Conservation (phyloP, 2,888 invertebrate genomes). For the Acanthosepion esculentum region DNA sequence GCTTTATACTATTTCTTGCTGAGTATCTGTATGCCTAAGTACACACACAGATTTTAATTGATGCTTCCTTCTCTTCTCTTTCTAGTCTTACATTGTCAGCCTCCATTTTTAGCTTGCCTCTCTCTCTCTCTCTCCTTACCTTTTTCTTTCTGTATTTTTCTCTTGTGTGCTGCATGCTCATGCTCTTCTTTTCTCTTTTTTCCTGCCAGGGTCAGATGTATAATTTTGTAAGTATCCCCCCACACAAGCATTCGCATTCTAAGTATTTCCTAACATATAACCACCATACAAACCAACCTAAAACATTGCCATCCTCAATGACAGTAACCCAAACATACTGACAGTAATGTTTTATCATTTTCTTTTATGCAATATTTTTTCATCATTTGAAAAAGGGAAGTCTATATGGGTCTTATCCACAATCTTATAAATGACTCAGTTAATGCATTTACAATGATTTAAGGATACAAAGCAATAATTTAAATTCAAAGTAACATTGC, state of each 20-base stretch:
- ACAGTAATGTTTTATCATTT: neutral
- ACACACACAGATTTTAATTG: too few relatives aligned
- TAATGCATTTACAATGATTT: too few relatives aligned
- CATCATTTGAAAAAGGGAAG: neutral
- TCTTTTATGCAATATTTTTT: neutral
- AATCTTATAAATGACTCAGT: too few relatives aligned
- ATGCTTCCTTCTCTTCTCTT: neutral
- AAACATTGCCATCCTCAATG: neutral
- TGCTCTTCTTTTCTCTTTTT: constrained; percentile 34
- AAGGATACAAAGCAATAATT: too few relatives aligned
- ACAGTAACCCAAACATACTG: neutral
- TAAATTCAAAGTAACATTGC: too few relatives aligned
- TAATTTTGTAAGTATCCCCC: constrained; percentile 46
- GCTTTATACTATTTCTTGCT: too few relatives aligned
- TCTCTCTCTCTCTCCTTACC: neutral
- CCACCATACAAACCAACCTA: neutral
- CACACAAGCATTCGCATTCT: neutral
- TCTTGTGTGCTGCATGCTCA: neutral
- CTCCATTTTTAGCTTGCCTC: neutral
- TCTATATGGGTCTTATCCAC: too few relatives aligned
- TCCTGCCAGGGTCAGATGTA: constrained; percentile 44
- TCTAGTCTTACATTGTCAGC: neutral
- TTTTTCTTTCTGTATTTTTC: neutral
- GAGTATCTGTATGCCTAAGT: too few relatives aligned
- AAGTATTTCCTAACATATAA: neutral